Base-by-base conservation (phyloP, 2,797 vertebrate species). In the Arrhamphus sclerolepis region DNA sequence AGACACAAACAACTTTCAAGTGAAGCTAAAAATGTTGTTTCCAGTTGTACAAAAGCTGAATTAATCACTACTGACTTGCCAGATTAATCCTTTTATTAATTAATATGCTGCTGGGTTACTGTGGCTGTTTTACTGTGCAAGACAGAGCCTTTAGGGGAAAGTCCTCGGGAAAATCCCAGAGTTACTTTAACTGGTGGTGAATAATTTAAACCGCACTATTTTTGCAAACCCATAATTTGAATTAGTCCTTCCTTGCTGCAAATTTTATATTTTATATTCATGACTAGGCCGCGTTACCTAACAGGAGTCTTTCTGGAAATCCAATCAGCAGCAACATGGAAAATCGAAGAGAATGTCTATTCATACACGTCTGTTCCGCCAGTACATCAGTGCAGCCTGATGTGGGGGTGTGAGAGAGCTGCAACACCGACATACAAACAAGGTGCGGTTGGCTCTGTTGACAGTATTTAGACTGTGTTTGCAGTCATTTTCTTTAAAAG, bases 131-230 rank as follows among this genome's bases (percentile, higher is more conserved):
- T 58, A 75, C 67, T 63, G 66, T 51, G 57, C 46, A 56, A 67
- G 66, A 49, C 29, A 19, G 53, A 65, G 56, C 66, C 75, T 66
- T 62, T 18, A 41, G 53, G 78, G 77, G 72, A 50, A 74, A 68
- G 71, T 86, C 67, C 60, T 43, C 42, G 44, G 77, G 77, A 79
- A 84, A 83, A 82, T 68, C 79, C 72, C 51, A 66, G n/a, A 52
- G 62, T 75, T 76, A 59, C 68, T 81, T 80, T 71, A 77, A 70
- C 75, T 46, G 58, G 64, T 67, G 69, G 56, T 65, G 81, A 89
- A 85, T 89, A 71, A 77, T 85, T 85, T 68, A 83, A 81, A 75
- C 80, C 77, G 59, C 57, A 66, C 80, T 77, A 83, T 81, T 82
- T 85, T 83, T 66, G 83, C 80, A 82, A 72, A 67, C 69, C 57